These are phyloP conservation scores for Bruchidius siliquastri DNA, from an alignment of 2,888 invertebrate species.

Conservation along the genomic window DNA sequence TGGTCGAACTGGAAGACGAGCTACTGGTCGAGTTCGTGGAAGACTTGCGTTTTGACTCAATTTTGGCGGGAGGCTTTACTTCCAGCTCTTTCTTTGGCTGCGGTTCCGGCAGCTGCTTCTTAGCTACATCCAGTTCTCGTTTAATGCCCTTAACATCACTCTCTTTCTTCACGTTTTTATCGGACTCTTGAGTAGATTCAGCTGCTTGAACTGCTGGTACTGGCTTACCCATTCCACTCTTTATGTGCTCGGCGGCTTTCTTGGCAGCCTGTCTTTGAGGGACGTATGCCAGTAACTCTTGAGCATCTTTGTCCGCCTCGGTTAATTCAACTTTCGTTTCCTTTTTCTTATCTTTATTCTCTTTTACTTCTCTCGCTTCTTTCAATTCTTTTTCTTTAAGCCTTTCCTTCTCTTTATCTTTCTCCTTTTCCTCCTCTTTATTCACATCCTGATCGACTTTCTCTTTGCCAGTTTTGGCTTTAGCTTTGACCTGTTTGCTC, in stretches of 20 bases:
- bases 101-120: slow-evolving; percentile 33
- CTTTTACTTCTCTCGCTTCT: slow-evolving; percentile 15
- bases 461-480: slow-evolving; percentile 28
- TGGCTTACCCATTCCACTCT: slow-evolving; percentile 65
- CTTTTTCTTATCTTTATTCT: slow-evolving; percentile 22
- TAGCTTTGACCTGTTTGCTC: slow-evolving; percentile 29
- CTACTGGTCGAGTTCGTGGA: slow-evolving; percentile 52
- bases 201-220: slow-evolving; percentile 23
- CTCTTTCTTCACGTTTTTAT: slow-evolving; percentile 32
- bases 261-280: slow-evolving; percentile 88
- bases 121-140: slow-evolving; percentile 29
- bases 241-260: slow-evolving; percentile 86
- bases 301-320: slow-evolving; percentile 58
- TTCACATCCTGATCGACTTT: slow-evolving; percentile 16
- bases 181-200: slow-evolving; percentile 30
- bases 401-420: slow-evolving; percentile 33
- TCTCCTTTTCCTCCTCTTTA: slow-evolving; percentile 20
- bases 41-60: slow-evolving; percentile 50
- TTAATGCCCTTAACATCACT: slow-evolving; percentile 31
- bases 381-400: slow-evolving; percentile 40
- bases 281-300: slow-evolving; percentile 72
- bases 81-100: slow-evolving; percentile 20
- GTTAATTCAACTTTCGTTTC: slow-evolving; percentile 51
- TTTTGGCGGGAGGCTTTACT: slow-evolving; percentile 34
- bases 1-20: slow-evolving; percentile 50